Conservation (phyloP, 2,888 invertebrate species). For the Galerucella calmariensis region DNA sequence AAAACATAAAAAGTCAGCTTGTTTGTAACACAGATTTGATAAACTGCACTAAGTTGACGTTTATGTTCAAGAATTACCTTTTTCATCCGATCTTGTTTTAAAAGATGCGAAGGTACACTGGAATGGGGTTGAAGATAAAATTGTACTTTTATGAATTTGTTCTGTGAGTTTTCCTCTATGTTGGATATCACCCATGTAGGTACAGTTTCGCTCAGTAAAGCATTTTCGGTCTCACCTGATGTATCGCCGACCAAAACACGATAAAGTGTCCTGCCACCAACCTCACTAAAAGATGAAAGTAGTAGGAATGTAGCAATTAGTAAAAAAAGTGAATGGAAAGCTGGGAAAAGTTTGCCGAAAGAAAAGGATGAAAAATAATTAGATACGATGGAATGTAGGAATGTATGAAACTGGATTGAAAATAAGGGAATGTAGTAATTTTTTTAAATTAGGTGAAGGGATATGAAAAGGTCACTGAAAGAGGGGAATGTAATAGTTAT, state of each 20-base stretch:
- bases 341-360: not conserved
- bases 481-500: too few relatives aligned
- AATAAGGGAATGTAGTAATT: too few relatives aligned
- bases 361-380: too few relatives aligned
- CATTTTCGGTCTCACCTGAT: conserved; percentile 93
- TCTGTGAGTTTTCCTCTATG: conserved; percentile 91
- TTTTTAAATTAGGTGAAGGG: too few relatives aligned
- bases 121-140: conserved; percentile 97
- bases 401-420: too few relatives aligned
- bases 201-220: conserved; percentile 90
- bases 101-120: conserved; percentile 71
- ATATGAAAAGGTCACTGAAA: too few relatives aligned
- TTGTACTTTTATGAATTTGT: conserved; percentile 96
- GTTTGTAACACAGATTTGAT: too few relatives aligned
- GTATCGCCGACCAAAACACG: conserved; percentile 90
- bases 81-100: conserved; percentile 79
- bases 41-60: too few relatives aligned
- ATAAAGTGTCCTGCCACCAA: conserved; percentile 94
- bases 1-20: too few relatives aligned
- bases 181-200: conserved; percentile 97
- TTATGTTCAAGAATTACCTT: conserved; percentile 70
- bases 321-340: too few relatives aligned
- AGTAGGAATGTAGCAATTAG: not conserved
- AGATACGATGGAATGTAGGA: too few relatives aligned
- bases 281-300: conserved; percentile 76